Base-by-base conservation (phyloP, 2,113 vertebrate genomes). In the Illadopsis cleaveri region DNA sequence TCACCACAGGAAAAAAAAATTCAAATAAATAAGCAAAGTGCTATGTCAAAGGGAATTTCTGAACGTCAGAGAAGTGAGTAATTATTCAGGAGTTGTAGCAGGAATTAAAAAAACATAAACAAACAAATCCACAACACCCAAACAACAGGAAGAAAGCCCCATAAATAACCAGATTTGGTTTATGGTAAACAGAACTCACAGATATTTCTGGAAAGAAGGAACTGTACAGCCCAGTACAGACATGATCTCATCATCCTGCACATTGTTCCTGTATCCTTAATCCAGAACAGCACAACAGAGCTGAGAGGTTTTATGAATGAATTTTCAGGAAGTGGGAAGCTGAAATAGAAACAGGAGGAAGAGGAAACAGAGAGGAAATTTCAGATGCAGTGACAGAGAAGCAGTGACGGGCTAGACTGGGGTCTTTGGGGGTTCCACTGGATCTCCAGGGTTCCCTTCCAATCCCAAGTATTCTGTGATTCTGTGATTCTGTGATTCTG, bases 81-180 rank as follows among this genome's bases (percentile, higher is more conserved):
- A 81, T 44, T 44, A 24, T 85, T 42, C 15, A n/a, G 35, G 38
- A 79, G 15, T 38, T 61, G 27, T 61, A 65, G 12, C 18, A 86
- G 33, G 20, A 88, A 83, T 50, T 31, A 30, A 30, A 65, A 48
- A 37, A 1, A 40, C n/a, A 24, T 5, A 77, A 80, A 18, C 30
- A 38, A 45, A 48, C 6, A 30, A 38, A 13, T 11, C 47, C 23
- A 61, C 73, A 78, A 18, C 6, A 66, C 14, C 4, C 31, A 44
- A 66, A n/a, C 10, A 54, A 30, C 2, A 11, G 42, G 10, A 2
- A 9, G 28, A 25, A 11, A 1, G 12, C 0, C 0, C 0, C 12
- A 24, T 10, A 37, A 38, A 44, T 31, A n/a, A 62, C 3, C 24
- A 71, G 61, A 24, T 1, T 61, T 2, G 14, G 33, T 87, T 86